Conservation (phyloP, 2,888 invertebrate species). For the Conomelus anceps region DNA sequence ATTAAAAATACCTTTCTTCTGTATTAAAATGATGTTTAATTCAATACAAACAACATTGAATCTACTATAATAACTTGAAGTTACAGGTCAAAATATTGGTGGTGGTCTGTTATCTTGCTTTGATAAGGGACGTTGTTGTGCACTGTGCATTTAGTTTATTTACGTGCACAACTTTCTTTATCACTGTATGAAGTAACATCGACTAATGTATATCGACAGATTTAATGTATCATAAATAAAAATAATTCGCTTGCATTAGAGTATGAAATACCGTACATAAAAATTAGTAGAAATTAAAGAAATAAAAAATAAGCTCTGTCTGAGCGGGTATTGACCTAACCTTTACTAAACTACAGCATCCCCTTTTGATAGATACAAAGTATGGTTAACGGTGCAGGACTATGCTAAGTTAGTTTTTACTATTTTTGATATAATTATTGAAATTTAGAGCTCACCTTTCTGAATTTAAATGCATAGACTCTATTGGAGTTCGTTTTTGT, state of each 20-base stretch:
- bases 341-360: background rate
- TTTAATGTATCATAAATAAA: too few relatives aligned
- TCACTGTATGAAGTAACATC: background rate
- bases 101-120: background rate
- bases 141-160: background rate
- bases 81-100: background rate
- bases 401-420: background rate
- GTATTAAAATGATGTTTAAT: too few relatives aligned
- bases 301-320: background rate
- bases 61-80: background rate
- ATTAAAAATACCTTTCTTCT: too few relatives aligned
- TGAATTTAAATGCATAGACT: background rate
- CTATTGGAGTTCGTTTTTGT: background rate
- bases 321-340: background rate
- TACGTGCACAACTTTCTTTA: background rate
- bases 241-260: too few relatives aligned
- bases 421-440: too few relatives aligned
- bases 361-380: background rate
- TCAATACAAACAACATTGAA: too few relatives aligned
- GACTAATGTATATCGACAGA: too few relatives aligned
- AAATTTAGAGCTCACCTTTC: background rate
- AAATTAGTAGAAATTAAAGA: background rate
- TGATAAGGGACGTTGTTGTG: background rate
- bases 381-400: too few relatives aligned
- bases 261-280: background rate